Percentiles rank a stretch among this genome's conserved stretches.
Evolutionary conservation across 2,113 vertebrate genomes (phyloP).

Genomic region (Cynocephalus volans): DNA sequence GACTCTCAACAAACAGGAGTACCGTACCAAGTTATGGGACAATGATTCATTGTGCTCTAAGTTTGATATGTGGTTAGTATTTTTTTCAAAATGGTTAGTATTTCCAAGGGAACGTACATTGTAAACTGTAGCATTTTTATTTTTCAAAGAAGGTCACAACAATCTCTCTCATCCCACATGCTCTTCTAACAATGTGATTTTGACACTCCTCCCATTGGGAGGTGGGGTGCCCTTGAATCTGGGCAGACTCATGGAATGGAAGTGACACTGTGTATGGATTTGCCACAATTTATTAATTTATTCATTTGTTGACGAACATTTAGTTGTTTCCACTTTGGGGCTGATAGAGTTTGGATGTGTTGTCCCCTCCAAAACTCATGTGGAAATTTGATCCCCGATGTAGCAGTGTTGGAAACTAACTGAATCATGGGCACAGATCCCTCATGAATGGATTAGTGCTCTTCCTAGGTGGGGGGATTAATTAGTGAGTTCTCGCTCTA

Average conservation of each 20-base stretch:
- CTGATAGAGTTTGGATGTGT: too few species aligned
- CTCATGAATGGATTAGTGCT: too few species aligned
- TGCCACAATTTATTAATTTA: background rate
- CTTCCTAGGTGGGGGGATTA: too few species aligned
- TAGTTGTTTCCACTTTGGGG: background rate
- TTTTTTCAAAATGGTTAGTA: background rate
- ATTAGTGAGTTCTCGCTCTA: too few species aligned
- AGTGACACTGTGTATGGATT: background rate
- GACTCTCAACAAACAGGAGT: background rate
- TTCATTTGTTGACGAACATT: background rate
- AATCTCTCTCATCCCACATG: background rate
- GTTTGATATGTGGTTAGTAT: background rate
- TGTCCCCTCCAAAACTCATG: too few species aligned
- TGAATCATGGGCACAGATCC: too few species aligned
- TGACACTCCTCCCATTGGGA: background rate
- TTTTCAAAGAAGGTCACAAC: background rate
- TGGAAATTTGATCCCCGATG: too few species aligned
- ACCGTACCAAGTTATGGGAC: background rate
- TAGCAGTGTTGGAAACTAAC: too few species aligned
- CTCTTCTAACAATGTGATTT: background rate
- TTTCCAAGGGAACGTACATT: background rate
- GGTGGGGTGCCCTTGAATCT: background rate
- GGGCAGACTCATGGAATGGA: background rate
- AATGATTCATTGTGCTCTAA: constrained; percentile 9
- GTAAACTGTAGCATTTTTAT: background rate